Percentiles rank a stretch among this genome's conserved stretches.
Conservation (phyloP, 1,140 invertebrate species). For the Drosophila asahinai region DNA sequence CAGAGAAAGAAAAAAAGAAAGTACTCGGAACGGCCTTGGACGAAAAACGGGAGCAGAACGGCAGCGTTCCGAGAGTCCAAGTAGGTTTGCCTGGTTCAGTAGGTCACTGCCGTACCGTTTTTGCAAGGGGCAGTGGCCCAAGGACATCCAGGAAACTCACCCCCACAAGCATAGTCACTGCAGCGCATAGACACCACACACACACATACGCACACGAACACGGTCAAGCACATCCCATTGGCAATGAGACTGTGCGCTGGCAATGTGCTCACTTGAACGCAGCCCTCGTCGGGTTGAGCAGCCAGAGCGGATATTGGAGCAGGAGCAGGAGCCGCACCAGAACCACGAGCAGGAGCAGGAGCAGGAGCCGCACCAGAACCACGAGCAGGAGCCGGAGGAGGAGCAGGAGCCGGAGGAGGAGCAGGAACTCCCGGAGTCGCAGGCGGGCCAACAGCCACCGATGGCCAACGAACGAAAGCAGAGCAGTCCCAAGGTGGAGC, state of each 20-base stretch:
- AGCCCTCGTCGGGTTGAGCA: slow-evolving; percentile 43
- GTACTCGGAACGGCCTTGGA: slow-evolving; percentile 64
- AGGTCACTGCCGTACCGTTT: slow-evolving; percentile 54
- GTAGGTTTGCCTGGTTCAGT: slow-evolving; percentile 35
- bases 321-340: slow-evolving; percentile 14
- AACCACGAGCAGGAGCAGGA: slow-evolving; percentile 27
- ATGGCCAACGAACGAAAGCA: slow-evolving; percentile 75
- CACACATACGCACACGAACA: slow-evolving; percentile 7
- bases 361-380: neutral
- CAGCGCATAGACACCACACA: slow-evolving; percentile 10
- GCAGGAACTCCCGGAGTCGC: slow-evolving; percentile 17
- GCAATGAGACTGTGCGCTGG: slow-evolving; percentile 73
- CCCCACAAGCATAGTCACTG: slow-evolving; percentile 9
- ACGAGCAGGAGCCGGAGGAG: neutral
- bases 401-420: slow-evolving; percentile 1
- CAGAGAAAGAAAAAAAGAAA: slow-evolving; percentile 65
- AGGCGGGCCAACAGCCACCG: slow-evolving; percentile 39
- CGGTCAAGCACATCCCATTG: slow-evolving; percentile 29
- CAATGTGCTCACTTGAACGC: slow-evolving; percentile 74
- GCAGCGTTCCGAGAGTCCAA: slow-evolving; percentile 32
- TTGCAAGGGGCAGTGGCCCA: slow-evolving; percentile 49
- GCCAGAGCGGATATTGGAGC: slow-evolving; percentile 27
- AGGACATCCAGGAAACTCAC: slow-evolving; percentile 46
- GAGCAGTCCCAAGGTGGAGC: slow-evolving; percentile 68
- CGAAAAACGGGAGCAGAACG: slow-evolving; percentile 31